Percentiles rank a stretch among this genome's conserved stretches.
Conservation (phyloP, 2,113 vertebrate genomes). For the Eleginops maclovinus region DNA sequence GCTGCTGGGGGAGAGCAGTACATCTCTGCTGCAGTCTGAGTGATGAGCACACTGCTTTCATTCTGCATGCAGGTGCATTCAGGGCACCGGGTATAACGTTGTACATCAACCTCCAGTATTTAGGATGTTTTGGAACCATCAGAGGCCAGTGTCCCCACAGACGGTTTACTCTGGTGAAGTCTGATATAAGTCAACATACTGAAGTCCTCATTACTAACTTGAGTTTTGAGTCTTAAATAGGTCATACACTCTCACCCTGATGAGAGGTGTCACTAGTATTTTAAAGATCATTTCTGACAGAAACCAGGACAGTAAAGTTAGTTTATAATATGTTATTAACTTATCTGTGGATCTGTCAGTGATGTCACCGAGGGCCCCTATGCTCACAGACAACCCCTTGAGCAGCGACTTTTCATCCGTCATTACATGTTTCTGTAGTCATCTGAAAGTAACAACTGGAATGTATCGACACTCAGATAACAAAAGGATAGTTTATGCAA, state of each 20-base stretch:
- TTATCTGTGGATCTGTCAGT: too few species aligned
- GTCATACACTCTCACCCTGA: not conserved
- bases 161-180: not conserved
- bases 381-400: too few species aligned
- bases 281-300: too few species aligned
- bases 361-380: too few species aligned
- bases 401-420: too few species aligned
- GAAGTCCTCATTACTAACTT: not conserved
- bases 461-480: too few species aligned
- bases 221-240: too few species aligned
- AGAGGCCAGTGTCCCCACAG: not conserved
- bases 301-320: too few species aligned
- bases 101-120: not conserved
- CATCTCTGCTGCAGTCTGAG: constrained; percentile 59
- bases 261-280: not conserved
- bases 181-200: not conserved
- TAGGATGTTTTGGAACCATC: not conserved
- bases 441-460: too few species aligned
- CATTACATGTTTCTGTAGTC: too few species aligned
- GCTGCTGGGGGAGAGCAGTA: constrained; percentile 50
- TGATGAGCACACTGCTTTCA: constrained; percentile 54
- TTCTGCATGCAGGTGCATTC: constrained; percentile 34
- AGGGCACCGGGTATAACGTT: not conserved
- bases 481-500: too few species aligned
- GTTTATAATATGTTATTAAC: too few species aligned